Conservation (phyloP, 2,888 invertebrate species). For the Lithophane semibrunnea region DNA sequence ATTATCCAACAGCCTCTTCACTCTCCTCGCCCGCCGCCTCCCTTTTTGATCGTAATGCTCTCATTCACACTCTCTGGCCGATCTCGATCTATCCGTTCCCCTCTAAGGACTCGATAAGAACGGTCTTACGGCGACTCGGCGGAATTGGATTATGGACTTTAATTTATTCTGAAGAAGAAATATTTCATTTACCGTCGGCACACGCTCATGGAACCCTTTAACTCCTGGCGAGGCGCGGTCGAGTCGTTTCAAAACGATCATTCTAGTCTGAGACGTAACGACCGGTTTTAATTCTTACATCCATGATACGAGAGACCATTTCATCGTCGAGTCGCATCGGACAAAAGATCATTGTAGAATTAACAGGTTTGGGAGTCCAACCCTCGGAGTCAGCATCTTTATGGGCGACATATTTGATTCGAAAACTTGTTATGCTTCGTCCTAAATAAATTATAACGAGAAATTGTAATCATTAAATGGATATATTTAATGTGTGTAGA, state of each 20-base stretch:
- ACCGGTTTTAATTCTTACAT: constrained; percentile 90
- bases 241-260: constrained; percentile 87
- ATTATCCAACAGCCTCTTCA: constrained; percentile 86
- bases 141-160: constrained; percentile 89
- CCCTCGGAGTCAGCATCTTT: constrained; percentile 89
- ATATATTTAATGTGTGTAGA: constrained; percentile 89
- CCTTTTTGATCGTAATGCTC: constrained; percentile 85
- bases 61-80: constrained; percentile 89
- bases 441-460: constrained; percentile 91
- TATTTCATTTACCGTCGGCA: constrained; percentile 87
- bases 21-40: constrained; percentile 78
- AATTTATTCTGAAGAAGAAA: constrained; percentile 89
- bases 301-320: constrained; percentile 86
- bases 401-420: constrained; percentile 91
- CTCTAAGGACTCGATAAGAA: constrained; percentile 85
- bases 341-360: constrained; percentile 87
- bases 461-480: constrained; percentile 90
- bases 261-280: constrained; percentile 82
- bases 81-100: constrained; percentile 89
- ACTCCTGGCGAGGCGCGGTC: constrained; percentile 77
- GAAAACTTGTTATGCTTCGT: constrained; percentile 90
- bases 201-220: constrained; percentile 88
- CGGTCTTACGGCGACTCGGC: constrained; percentile 77
- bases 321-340: constrained; percentile 76
- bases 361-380: constrained; percentile 85